Evolutionary conservation across 2,113 vertebrate species (phyloP), one percentile per base, ranked within the genome.

Genomic region (Corythoichthys haematopterus): DNA sequence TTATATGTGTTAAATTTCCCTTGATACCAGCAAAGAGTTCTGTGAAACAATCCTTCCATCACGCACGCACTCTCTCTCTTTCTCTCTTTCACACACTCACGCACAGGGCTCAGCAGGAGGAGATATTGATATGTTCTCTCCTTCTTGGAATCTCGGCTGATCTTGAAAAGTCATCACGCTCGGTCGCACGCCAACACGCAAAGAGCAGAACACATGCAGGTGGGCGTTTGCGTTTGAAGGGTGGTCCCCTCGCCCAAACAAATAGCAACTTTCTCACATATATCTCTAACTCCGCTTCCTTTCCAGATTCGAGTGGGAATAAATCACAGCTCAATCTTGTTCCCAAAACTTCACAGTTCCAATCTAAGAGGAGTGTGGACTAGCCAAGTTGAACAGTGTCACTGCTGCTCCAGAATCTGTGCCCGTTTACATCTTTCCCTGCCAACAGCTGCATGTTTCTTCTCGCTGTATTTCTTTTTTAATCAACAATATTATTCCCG

Each of bases 401-500:
- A 71, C 78, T 64, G 51, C 28, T 56, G 66, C 66, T 76, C 52
- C 48, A 8, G 11, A 3, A 52, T 72, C 48, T 53, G 37, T 74
- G 66, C 11, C 50, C 6, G 14, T 79, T 74, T 74, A 78, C 40
- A 47, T 52, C 68, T 40, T 48, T 74, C 50, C 51, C 20, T 71
- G 76, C 87, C 82, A 87, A 87, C 87, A 87, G 86, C 82, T 87
- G 89, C 77, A 85, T 86, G 81, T 84, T 87, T 79, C 89, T 90
- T 83, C 83, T 68, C n/a, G 59, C 59, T 84, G 82, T 81, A 85
- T 86, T 86, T 85, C 79, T 38, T 51, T 90, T 89, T 84, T 87
- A 88, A 90, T 90, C 86, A 89, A 86, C 84, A 87, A 87, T 87
- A 88, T 89, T 87, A 85, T 87, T 89, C 84, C 80, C 83, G 88